Evolutionary conservation across 1,140 invertebrate species (phyloP), one percentile per base, ranked within the genome.

Genomic region (Trialeurodes vaporariorum): DNA sequence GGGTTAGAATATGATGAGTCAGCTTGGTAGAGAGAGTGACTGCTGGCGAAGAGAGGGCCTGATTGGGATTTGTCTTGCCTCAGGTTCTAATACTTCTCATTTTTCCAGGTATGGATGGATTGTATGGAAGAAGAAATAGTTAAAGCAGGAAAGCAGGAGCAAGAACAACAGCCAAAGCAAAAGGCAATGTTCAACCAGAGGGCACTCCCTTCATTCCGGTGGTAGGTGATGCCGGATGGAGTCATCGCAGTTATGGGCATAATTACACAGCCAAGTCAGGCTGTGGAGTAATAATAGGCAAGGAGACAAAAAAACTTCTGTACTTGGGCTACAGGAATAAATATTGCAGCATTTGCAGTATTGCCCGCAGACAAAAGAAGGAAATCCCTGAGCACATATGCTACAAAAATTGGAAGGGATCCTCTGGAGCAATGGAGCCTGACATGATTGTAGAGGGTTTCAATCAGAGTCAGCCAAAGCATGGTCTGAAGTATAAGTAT

Each of bases 381-480:
- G 34, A 5, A 49, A 64, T 23, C 27, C 13, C n/a, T 17, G n/a
- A 58, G 22, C 27, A 65, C 12, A 21, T 22, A 2, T 70, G 69
- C 23, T 63, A 65, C 40, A 65, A 68, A 69, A 76, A 74, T 61
- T 75, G 71, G 72, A 63, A 66, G 11, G 70, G 69, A 13, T 68
- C 63, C 34, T 71, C 70, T 22, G 70, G 72, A 49, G 62, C 68
- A 0, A 76, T 76, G 74, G 71, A 76, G 65, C 27, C 70, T n/a
- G 72, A 74, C 63, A 72, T 75, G 1, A 74, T 76, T 23, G 26
- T 70, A 12, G 71, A 76, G 26, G 74, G 74, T 17, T 76, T 76
- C 67, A 21, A 26, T 11, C 25, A 69, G 25, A 70, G 70, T 63
- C 69, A 74, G n/a, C 2, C 60, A 63, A 63, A 22, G 62, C 17